Percentiles rank a stretch among this genome's conserved stretches.
Evolutionary conservation across 1,140 invertebrate species (phyloP).

Genomic region (Drusus annulatus): DNA sequence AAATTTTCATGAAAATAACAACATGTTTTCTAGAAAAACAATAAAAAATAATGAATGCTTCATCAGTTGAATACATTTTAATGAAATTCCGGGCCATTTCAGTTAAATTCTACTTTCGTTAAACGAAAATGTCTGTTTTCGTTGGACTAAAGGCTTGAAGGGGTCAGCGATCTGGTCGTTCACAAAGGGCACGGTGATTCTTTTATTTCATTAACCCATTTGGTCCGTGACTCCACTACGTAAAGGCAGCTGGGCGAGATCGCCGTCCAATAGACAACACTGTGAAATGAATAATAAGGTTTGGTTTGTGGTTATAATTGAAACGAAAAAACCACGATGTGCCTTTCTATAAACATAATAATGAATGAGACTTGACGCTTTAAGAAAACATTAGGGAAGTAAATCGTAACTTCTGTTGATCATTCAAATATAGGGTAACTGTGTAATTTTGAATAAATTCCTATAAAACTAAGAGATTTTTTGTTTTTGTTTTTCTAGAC

Average conservation of each 20-base stretch:
- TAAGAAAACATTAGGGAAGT: too few species aligned
- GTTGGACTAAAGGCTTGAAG: constrained; percentile 13
- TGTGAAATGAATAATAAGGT: constrained; percentile 36
- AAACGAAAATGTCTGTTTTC: constrained; percentile 26
- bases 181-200: constrained; percentile 38
- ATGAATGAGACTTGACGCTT: neutral
- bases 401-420: too few species aligned
- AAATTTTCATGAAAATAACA: too few species aligned
- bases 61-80: constrained; percentile 38
- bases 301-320: constrained; percentile 8
- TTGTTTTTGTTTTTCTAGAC: too few species aligned
- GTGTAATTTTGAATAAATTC: too few species aligned
- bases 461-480: too few species aligned
- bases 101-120: constrained; percentile 17
- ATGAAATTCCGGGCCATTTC: constrained; percentile 30
- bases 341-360: constrained; percentile 1
- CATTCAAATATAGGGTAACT: too few species aligned
- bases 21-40: neutral
- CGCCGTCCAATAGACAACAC: constrained; percentile 20
- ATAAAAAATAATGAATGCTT: constrained; percentile 26
- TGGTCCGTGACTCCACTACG: constrained; percentile 35
- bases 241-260: neutral
- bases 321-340: constrained; percentile 9
- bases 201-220: constrained; percentile 50
- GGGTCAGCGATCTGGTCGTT: constrained; percentile 31